These are phyloP conservation scores for Eristalis tenax DNA, from an alignment of 2,888 invertebrate species.

Conservation along the genomic window DNA sequence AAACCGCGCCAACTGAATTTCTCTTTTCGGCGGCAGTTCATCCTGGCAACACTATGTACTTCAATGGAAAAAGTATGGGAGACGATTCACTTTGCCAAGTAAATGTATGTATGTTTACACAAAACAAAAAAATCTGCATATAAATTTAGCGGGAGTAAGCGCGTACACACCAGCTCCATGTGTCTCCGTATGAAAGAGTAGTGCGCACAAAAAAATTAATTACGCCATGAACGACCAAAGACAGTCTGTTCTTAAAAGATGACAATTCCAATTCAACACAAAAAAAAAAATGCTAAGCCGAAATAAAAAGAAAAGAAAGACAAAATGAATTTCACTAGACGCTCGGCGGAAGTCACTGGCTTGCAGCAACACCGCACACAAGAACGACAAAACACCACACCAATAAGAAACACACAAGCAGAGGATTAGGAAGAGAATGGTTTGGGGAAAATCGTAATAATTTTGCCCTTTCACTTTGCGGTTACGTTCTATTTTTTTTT, in stretches of 20 bases:
- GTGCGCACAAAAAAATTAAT: slow-evolving; percentile 7
- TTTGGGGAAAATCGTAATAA: slow-evolving; percentile 59
- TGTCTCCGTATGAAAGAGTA: neutral
- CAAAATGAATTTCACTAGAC: slow-evolving; percentile 52
- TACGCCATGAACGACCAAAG: slow-evolving; percentile 12
- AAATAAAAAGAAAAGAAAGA: slow-evolving; percentile 44
- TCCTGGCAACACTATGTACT: slow-evolving; percentile 18
- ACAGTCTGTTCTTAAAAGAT: slow-evolving; percentile 17
- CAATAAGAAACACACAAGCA: slow-evolving; percentile 43
- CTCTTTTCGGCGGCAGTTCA: neutral
- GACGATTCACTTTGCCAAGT: neutral
- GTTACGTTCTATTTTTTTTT: slow-evolving; percentile 46
- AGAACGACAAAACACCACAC: slow-evolving; percentile 21
- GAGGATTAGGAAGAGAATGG: slow-evolving; percentile 59
- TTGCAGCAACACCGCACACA: slow-evolving; percentile 16
- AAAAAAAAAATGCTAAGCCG: slow-evolving; percentile 32
- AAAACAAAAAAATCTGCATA: slow-evolving; percentile 29
- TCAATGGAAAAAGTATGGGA: neutral
- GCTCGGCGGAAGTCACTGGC: slow-evolving; percentile 52
- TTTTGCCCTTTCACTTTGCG: slow-evolving; percentile 66
- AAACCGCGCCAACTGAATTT: neutral
- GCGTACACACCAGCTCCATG: slow-evolving; percentile 5
- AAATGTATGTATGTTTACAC: slow-evolving; percentile 43
- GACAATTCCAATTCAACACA: slow-evolving; percentile 25
- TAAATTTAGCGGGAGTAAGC: slow-evolving; percentile 25